Evolutionary conservation across 2,113 vertebrate genomes (phyloP).

Genomic region (Procavia capensis): DNA sequence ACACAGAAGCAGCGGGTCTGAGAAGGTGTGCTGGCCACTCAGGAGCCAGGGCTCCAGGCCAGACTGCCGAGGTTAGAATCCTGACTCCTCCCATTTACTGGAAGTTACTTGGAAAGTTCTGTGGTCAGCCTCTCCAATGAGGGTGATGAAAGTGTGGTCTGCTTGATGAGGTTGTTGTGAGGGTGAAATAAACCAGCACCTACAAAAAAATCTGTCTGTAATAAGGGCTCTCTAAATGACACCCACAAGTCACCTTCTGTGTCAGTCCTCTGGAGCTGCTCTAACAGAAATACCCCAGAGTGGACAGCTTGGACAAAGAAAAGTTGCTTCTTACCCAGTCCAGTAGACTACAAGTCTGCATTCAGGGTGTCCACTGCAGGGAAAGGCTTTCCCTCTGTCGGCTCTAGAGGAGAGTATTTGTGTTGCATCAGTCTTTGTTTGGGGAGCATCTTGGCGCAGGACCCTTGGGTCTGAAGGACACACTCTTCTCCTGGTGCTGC

Average conservation of each 20-base stretch:
- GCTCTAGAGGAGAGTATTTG: too few species aligned
- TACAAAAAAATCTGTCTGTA: neutral
- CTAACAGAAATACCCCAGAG: too few species aligned
- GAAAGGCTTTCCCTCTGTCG: too few species aligned
- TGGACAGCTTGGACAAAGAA: too few species aligned
- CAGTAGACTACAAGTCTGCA: too few species aligned
- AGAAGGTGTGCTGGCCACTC: neutral
- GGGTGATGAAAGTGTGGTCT: neutral
- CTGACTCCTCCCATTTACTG: neutral
- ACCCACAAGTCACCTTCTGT: neutral
- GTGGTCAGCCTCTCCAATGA: neutral
- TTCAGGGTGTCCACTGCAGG: too few species aligned
- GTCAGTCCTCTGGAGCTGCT: too few species aligned
- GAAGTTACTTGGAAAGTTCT: neutral
- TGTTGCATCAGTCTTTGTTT: too few species aligned
- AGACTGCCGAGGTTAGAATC: neutral
- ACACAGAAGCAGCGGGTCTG: neutral
- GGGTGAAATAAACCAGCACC: slow-evolving; percentile 2
- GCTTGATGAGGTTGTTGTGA: neutral
- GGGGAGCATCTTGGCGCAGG: too few species aligned
- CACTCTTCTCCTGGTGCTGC: too few species aligned
- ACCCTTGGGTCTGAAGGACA: too few species aligned
- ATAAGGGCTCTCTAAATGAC: neutral
- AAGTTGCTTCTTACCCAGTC: too few species aligned
- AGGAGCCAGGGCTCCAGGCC: neutral